Evolutionary conservation across 2,797 vertebrate genomes (phyloP).

Genomic region (Galaxias olidus): DNA sequence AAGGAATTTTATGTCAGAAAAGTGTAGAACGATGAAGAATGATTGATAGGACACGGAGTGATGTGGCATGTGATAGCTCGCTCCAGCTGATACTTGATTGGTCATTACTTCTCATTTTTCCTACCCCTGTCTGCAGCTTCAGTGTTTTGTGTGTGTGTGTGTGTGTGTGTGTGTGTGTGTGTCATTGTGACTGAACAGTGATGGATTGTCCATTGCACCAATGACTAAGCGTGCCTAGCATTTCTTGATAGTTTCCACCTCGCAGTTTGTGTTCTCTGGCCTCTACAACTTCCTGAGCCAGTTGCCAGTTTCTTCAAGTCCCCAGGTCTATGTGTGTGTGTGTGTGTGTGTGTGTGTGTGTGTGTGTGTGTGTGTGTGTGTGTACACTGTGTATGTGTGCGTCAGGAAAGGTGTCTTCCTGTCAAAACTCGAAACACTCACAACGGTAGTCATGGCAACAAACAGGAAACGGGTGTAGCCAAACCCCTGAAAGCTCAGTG

Average conservation of each 20-base stretch:
- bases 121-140: too few species aligned
- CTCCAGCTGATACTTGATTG: conserved; percentile 1
- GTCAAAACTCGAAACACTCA: conserved; percentile 53
- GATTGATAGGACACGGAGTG: background rate
- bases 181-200: background rate
- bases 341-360: conserved; percentile 2
- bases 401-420: conserved; percentile 57
- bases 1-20: background rate
- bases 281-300: background rate
- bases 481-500: conserved; percentile 37
- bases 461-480: conserved; percentile 62
- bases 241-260: conserved; percentile 44
- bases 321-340: conserved; percentile 18
- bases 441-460: conserved; percentile 55
- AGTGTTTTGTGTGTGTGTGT: conserved; percentile 11
- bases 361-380: conserved; percentile 3
- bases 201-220: conserved; percentile 7
- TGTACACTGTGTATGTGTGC: too few species aligned
- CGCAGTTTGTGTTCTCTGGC: conserved; percentile 43
- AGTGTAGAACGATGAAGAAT: conserved; percentile 3
- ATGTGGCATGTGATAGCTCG: background rate
- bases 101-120: too few species aligned
- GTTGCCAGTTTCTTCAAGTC: conserved; percentile 11
- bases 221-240: conserved; percentile 42
- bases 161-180: conserved; percentile 12